phyloP scores from a whole-genome alignment of 2,113 vertebrate species.

The Anoura caudifer region DNA sequence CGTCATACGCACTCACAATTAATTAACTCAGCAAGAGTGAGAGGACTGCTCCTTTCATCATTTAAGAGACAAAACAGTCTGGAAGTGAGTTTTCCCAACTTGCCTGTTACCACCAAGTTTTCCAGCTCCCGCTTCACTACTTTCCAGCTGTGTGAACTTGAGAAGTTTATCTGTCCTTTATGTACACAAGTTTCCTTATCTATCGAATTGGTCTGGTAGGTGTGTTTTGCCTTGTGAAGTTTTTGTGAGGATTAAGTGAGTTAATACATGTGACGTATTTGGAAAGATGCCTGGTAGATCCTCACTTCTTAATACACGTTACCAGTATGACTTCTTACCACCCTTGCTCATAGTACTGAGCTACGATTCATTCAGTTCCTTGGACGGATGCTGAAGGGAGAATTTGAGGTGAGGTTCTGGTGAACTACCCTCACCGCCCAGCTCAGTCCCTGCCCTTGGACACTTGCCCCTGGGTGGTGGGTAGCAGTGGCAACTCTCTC shows the following conservation, averaged over 20 bases:
- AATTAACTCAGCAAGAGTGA: conserved; percentile 18
- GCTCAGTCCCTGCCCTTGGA: background rate
- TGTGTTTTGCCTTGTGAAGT: background rate
- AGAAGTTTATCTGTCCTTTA: background rate
- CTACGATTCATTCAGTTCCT: background rate
- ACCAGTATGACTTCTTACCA: background rate
- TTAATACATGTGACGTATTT: background rate
- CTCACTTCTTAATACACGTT: background rate
- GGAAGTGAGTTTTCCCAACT: conserved; percentile 4
- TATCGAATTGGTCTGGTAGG: background rate
- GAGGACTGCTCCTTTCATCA: background rate
- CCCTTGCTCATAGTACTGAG: background rate
- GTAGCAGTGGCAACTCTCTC: background rate
- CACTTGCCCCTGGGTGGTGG: background rate
- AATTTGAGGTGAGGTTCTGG: background rate
- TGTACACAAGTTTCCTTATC: background rate
- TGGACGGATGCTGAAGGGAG: background rate
- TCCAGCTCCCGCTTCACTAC: background rate
- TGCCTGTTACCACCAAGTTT: background rate
- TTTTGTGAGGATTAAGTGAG: background rate
- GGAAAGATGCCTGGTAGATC: background rate
- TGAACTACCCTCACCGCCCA: background rate
- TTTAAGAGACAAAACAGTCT: conserved; percentile 1
- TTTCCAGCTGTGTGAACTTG: background rate
- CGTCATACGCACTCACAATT: background rate